Percentiles rank a stretch among this genome's conserved stretches.
phyloP scores from a whole-genome alignment of 2,797 vertebrate genomes.

The Parauchenoglanis punctatus region DNA sequence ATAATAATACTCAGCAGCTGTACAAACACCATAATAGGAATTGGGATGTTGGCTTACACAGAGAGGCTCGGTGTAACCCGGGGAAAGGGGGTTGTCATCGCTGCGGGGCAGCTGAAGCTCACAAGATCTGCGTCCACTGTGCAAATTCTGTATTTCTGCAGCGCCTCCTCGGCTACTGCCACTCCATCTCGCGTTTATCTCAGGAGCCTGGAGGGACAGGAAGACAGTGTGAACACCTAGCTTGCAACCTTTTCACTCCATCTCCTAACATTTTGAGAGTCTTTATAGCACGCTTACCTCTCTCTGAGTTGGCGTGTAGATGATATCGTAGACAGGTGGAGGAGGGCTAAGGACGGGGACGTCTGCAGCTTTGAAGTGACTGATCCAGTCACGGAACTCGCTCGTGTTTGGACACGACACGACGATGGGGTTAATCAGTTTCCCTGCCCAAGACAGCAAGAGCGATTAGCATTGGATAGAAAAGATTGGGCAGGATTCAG shows the following conservation, averaged over 20 bases:
- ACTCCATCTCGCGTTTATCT: constrained; percentile 74
- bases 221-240: background rate
- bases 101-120: constrained; percentile 69
- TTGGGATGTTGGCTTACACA: constrained; percentile 77
- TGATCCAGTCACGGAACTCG: constrained; percentile 80
- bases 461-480: background rate
- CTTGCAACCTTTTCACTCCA: background rate
- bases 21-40: constrained; percentile 34
- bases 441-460: constrained; percentile 68
- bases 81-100: constrained; percentile 73
- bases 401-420: constrained; percentile 76
- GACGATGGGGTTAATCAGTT: constrained; percentile 83
- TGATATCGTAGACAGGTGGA: constrained; percentile 82
- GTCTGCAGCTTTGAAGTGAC: constrained; percentile 77
- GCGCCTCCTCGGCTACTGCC: constrained; percentile 65
- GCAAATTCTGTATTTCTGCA: constrained; percentile 59
- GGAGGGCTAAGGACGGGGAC: constrained; percentile 78
- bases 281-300: constrained; percentile 64
- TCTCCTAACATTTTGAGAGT: background rate
- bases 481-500: background rate
- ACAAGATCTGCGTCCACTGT: constrained; percentile 64
- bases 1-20: constrained; percentile 40
- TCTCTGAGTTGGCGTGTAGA: constrained; percentile 80
- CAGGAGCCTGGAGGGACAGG: constrained; percentile 64
- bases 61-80: constrained; percentile 78